phyloP scores from a whole-genome alignment of 2,888 invertebrate species.

The Nephrotoma flavescens region DNA sequence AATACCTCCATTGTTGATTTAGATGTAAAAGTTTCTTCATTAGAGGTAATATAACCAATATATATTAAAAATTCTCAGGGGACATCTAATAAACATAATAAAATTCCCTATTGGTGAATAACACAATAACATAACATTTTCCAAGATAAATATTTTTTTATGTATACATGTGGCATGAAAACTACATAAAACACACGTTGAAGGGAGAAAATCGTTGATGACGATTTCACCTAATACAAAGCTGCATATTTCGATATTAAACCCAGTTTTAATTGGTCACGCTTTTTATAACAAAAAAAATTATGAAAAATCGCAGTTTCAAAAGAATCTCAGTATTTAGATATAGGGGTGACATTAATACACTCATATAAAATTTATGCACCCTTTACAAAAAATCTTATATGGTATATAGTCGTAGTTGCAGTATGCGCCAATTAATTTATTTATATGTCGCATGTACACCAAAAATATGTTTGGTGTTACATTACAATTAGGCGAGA shows the following conservation, averaged over 20 bases:
- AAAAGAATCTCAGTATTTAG: background rate
- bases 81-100: background rate
- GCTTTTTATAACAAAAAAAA: background rate
- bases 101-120: background rate
- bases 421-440: background rate
- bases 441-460: background rate
- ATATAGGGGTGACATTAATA: background rate
- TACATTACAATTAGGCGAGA: background rate
- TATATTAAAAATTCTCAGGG: background rate
- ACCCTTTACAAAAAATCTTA: background rate
- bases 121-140: background rate
- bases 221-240: background rate
- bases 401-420: too few species aligned
- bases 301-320: background rate
- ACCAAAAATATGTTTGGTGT: background rate
- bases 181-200: background rate
- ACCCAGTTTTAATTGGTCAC: background rate
- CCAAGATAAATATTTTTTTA: too few species aligned
- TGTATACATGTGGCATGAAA: background rate
- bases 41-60: background rate
- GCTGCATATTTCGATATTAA: background rate
- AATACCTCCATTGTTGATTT: background rate
- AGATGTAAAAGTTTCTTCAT: background rate
- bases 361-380: background rate
- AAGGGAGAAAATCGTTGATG: background rate